phyloP scores from a whole-genome alignment of 2,113 vertebrate species.

The Percina caprodes region DNA sequence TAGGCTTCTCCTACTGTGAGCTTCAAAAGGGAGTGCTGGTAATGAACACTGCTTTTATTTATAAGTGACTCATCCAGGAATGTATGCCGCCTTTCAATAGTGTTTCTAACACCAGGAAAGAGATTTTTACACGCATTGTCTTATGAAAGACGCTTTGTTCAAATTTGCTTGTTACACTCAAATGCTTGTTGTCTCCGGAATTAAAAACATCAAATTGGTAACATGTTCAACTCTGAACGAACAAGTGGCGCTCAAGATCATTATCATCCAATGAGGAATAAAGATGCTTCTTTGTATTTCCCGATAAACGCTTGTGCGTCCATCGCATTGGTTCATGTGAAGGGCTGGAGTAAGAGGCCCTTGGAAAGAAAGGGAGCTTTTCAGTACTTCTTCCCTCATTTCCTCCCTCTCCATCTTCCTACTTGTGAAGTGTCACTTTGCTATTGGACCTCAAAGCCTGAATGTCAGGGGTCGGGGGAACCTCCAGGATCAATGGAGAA shows the following conservation, averaged over 20 bases:
- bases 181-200: not conserved
- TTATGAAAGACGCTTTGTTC: not conserved
- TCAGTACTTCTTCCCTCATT: constrained; percentile 58
- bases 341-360: constrained; percentile 58
- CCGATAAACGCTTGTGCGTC: constrained; percentile 36
- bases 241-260: constrained; percentile 45
- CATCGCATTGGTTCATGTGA: constrained; percentile 40
- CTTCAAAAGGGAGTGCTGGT: not conserved
- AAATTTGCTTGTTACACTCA: constrained; percentile 4
- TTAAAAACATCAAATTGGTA: not conserved
- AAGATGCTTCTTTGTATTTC: constrained; percentile 71
- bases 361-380: constrained; percentile 71
- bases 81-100: not conserved
- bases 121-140: not conserved
- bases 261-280: constrained; percentile 54
- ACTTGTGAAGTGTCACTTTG: constrained; percentile 78
- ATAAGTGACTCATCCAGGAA: constrained; percentile 13
- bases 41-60: constrained; percentile 17
- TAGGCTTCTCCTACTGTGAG: constrained; percentile 6
- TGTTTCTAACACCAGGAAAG: not conserved
- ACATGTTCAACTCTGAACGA: constrained; percentile 8
- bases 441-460: constrained; percentile 66
- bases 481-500: constrained; percentile 68
- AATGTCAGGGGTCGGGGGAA: constrained; percentile 61
- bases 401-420: constrained; percentile 60